Conservation (phyloP, 2,113 vertebrate species). For the Aramus guarauna region DNA sequence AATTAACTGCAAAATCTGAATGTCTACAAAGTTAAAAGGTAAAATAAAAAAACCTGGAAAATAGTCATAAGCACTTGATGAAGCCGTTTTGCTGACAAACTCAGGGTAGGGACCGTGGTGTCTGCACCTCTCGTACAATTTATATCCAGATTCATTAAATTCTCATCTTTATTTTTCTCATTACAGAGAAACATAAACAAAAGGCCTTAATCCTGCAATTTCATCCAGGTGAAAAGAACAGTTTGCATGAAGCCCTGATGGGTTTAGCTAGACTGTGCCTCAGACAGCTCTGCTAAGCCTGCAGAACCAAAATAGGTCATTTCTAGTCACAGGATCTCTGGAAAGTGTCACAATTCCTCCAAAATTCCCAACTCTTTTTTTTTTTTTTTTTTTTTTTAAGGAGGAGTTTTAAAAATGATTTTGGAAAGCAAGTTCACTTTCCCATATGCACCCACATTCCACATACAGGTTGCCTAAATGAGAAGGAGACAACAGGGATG, state of each 20-base stretch:
- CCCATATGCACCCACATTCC: background rate
- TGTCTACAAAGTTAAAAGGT: background rate
- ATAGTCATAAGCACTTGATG: background rate
- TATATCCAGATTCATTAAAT: background rate
- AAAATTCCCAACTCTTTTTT: background rate
- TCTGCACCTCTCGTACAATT: background rate
- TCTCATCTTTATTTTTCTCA: background rate
- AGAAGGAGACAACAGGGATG: background rate
- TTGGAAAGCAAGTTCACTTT: background rate
- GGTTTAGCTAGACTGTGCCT: background rate
- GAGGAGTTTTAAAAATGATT: background rate
- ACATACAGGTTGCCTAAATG: background rate
- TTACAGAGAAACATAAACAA: background rate
- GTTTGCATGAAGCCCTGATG: background rate
- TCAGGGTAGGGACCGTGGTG: background rate
- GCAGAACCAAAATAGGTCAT: background rate
- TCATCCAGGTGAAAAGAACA: background rate
- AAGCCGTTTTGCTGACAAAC: background rate
- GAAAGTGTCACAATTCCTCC: background rate
- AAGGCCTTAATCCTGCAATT: background rate
- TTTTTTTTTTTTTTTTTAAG: background rate
- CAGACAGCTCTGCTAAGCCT: background rate
- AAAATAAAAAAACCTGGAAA: background rate
- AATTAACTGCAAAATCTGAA: constrained; percentile 21
- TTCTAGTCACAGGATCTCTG: background rate